Base-by-base conservation (phyloP, 2,113 vertebrate genomes). In the Phaethon lepturus region DNA sequence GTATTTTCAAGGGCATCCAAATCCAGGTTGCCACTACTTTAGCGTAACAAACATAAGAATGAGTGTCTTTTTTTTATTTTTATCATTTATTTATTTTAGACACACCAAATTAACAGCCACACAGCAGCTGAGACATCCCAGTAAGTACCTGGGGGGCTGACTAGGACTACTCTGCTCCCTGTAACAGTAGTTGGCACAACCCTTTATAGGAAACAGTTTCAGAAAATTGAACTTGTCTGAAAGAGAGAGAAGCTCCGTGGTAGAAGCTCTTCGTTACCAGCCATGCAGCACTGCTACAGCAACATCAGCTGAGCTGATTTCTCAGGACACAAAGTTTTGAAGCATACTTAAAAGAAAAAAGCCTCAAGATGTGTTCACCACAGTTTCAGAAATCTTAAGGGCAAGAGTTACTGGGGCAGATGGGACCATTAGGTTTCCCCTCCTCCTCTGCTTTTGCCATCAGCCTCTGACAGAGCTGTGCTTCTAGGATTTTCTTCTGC, bases 11-110 rank as follows among this genome's bases (percentile, higher is more conserved):
- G 9, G 53, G 60, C 69, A 63, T 6, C 55, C 69, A 55, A 47
- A 86, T 1, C 19, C 47, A 66, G 38, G 31, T 0, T 74, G 56
- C 9, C 52, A 53, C 20, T 2, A 9, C 18, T 81, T 52, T 12
- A 35, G 60, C 8, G 44, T 44, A 71, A 50, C 8, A 73, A 89
- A 74, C 3, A 0, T 8, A 47, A 78, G 10, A 52, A 58, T 38
- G 6, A 50, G 8, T 6, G 22, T 18, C 3, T 52, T 38, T 33
- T 38, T 42, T 7, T 4, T 0, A 0, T 5, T n/a, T 75, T 33
- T 18, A 15, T 16, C 9, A 38, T 16, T 77, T 26, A 40, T 29
- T 75, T 59, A 14, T 19, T 66, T 71, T 42, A 76, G 52, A 33
- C 33, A 45, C 42, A 60, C 80, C 42, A 82, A 45, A 56, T 55